Percentiles rank a stretch among this genome's conserved stretches.
phyloP scores from a whole-genome alignment of 1,140 invertebrate genomes.

The Antheraea mylitta region DNA sequence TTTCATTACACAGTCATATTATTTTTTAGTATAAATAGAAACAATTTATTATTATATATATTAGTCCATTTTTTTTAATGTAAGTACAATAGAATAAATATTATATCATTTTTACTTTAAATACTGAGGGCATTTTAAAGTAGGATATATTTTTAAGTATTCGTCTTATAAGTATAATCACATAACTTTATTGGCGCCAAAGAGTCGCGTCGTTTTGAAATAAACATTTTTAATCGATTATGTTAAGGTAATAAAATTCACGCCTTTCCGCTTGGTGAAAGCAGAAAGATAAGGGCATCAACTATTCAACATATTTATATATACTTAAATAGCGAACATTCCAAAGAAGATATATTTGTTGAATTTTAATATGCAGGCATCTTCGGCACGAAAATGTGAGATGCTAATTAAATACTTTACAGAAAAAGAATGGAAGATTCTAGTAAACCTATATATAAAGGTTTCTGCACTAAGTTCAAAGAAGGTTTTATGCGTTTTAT shows the following conservation, averaged over 20 bases:
- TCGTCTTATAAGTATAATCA: not conserved
- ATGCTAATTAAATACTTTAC: not conserved
- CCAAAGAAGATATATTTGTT: not conserved
- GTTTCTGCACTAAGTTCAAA: too few species aligned
- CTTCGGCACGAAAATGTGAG: not conserved
- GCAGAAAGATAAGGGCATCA: conserved; percentile 1
- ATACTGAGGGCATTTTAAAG: not conserved
- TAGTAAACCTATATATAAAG: too few species aligned
- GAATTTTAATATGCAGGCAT: not conserved
- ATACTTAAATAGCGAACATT: not conserved
- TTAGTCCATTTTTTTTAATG: too few species aligned
- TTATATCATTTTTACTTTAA: not conserved
- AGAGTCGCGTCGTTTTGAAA: not conserved
- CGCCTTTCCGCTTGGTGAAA: not conserved
- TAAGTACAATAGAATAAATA: too few species aligned
- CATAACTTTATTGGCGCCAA: not conserved
- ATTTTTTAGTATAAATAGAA: too few species aligned
- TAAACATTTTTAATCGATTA: not conserved
- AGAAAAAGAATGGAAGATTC: not conserved
- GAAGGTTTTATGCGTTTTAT: too few species aligned
- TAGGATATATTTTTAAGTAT: not conserved
- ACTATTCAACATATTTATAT: not conserved
- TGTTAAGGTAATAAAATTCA: not conserved
- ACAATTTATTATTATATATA: too few species aligned
- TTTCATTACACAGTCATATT: too few species aligned